A percentile compares a stretch with the other conserved stretches of the same genome.
phyloP scores from a whole-genome alignment of 2,797 vertebrate genomes.

The Gymnothorax javanicus region DNA sequence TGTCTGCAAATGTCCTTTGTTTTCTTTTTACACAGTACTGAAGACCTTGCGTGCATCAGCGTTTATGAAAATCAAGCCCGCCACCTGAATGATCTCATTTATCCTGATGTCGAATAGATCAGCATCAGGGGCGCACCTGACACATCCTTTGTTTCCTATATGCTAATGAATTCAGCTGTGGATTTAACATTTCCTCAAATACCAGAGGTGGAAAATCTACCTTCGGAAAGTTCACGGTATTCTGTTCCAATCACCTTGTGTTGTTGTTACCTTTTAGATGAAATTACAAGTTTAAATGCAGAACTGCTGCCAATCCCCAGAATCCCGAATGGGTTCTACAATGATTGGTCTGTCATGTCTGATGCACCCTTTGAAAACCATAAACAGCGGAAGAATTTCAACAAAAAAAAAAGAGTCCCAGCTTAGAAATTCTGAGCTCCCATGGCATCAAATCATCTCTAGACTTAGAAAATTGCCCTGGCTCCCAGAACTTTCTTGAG shows the following conservation, averaged over 20 bases:
- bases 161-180: not conserved
- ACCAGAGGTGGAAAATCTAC: too few relatives aligned
- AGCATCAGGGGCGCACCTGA: not conserved
- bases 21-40: not conserved
- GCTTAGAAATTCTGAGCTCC: not conserved
- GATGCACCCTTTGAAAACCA: not conserved
- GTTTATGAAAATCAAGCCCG: not conserved
- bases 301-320: not conserved
- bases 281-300: too few relatives aligned
- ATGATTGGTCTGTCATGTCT: not conserved
- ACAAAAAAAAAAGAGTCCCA: not conserved
- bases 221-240: too few relatives aligned
- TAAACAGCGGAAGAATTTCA: not conserved
- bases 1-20: too few relatives aligned
- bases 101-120: too few relatives aligned
- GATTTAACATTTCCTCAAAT: not conserved
- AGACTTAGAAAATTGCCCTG: not conserved
- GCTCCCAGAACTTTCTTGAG: not conserved
- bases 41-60: not conserved
- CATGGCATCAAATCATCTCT: not conserved
- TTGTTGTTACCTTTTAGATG: too few relatives aligned
- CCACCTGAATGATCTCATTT: not conserved
- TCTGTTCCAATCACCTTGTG: too few relatives aligned
- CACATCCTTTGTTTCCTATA: not conserved
- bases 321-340: not conserved